Evolutionary conservation across 2,888 invertebrate species (phyloP), one percentile per base, ranked within the genome.

Genomic region (Anorthoa munda): DNA sequence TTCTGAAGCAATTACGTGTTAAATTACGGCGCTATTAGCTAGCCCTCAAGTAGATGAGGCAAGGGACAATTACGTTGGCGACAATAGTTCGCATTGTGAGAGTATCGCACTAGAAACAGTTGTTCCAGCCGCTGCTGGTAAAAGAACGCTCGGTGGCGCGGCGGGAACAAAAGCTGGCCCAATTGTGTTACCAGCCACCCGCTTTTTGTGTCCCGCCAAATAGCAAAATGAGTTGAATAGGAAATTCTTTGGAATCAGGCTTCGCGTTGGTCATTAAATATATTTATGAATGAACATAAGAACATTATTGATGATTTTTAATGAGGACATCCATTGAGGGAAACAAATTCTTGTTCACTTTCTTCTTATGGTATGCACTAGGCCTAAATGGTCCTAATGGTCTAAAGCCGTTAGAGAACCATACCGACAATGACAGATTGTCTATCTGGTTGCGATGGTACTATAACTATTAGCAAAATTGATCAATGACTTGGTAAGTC

Each of bases 71-170:
- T 93, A 93, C 84, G 83, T 83, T 86, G 77, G 89, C 92, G 90
- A 93, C 93, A 94, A 93, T 93, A 92, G 92, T 91, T 88, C 88
- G 90, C 89, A 92, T 92, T 93, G 92, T 93, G 83, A 86, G 88
- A 88, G 90, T 92, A 92, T 92, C 93, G 93, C 87, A 90, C 90
- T 89, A 90, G 92, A 89, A 92, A 91, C 93, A 92, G 93, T 92
- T 91, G 93, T 91, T 92, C 85, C 91, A 89, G 77, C 72, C 76
- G 70, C 64, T 81, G 81, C 64, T 81, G 81, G 86, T 89, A 89
- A 90, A 91, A 92, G 92, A 92, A 92, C 87, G 85, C 86, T 85
- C 88, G 83, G 85, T 78, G 86, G 84, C 86, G 88, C 89, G 88
- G 88, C 68, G 68, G 63, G 88, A 93, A 93, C 93, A 93, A 93